Percentiles rank a stretch among this genome's conserved stretches.
Evolutionary conservation across 2,113 vertebrate genomes (phyloP).

Genomic region (Corythornis vintsioides): DNA sequence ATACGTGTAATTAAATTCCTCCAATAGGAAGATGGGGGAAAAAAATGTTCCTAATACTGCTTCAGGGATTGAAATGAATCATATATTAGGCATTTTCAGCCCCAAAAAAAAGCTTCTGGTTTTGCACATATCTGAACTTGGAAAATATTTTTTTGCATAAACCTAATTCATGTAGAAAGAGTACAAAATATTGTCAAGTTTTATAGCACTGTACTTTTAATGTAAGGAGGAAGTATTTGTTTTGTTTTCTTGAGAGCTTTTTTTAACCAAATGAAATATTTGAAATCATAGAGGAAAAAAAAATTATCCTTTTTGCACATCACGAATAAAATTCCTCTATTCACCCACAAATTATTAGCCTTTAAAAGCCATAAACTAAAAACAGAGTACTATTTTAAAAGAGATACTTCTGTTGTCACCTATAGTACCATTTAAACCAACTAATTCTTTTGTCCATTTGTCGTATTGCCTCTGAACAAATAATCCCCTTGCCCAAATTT

Average conservation of each 20-base stretch:
- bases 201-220: not conserved
- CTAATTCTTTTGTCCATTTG: not conserved
- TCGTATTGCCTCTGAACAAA: not conserved
- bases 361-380: not conserved
- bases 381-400: not conserved
- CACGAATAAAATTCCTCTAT: not conserved
- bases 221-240: not conserved
- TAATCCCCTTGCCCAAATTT: not conserved
- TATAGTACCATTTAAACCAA: not conserved
- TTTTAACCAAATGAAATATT: not conserved
- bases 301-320: not conserved
- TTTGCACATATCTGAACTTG: not conserved
- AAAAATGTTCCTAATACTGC: not conserved
- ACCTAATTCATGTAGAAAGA: not conserved
- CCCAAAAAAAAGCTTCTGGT: not conserved
- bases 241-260: not conserved
- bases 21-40: not conserved
- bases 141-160: not conserved
- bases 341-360: not conserved
- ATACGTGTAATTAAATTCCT: not conserved
- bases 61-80: not conserved
- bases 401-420: not conserved
- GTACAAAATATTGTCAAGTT: not conserved
- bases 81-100: not conserved
- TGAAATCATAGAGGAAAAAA: not conserved